Evolutionary conservation across 2,888 invertebrate species (phyloP).

Genomic region (Lampropteryx suffumata): DNA sequence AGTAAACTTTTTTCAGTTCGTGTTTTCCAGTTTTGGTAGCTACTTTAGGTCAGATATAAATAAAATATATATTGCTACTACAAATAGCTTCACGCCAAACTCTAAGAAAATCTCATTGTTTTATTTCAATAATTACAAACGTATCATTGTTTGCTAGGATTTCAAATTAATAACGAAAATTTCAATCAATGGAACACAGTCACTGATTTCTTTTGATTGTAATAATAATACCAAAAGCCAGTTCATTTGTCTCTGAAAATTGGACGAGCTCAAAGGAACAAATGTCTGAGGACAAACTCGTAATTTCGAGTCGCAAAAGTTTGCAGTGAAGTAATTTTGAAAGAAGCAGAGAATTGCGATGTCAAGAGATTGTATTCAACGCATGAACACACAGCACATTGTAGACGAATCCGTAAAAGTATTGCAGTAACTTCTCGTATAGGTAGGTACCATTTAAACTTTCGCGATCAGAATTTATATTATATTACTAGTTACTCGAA

Average conservation of each 20-base stretch:
- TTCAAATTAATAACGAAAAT: slow-evolving; percentile 6
- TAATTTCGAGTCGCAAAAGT: slow-evolving; percentile 12
- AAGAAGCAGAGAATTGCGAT: slow-evolving; percentile 4
- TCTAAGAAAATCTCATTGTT: too few species aligned
- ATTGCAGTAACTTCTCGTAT: not conserved
- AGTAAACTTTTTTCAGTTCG: too few species aligned
- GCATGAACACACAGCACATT: slow-evolving; percentile 2
- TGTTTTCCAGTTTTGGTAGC: too few species aligned
- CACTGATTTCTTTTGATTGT: slow-evolving; percentile 19
- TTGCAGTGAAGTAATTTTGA: slow-evolving; percentile 7
- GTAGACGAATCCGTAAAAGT: not conserved
- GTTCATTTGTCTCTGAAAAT: slow-evolving; percentile 20
- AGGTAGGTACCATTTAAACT: too few species aligned
- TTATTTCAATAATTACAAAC: not conserved
- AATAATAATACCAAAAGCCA: slow-evolving; percentile 13
- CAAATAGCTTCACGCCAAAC: too few species aligned
- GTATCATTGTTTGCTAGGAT: not conserved
- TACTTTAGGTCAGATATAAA: too few species aligned
- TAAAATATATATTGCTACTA: too few species aligned
- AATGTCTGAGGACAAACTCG: not conserved
- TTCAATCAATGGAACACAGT: slow-evolving; percentile 1
- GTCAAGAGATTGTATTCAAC: slow-evolving; percentile 1
- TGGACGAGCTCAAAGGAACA: slow-evolving; percentile 19
- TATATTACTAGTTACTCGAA: too few species aligned
- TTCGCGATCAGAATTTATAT: too few species aligned